A percentile compares a stretch with the other conserved stretches of the same genome.
phyloP scores from a whole-genome alignment of 2,888 invertebrate species.

The Drosophila algonquin region DNA sequence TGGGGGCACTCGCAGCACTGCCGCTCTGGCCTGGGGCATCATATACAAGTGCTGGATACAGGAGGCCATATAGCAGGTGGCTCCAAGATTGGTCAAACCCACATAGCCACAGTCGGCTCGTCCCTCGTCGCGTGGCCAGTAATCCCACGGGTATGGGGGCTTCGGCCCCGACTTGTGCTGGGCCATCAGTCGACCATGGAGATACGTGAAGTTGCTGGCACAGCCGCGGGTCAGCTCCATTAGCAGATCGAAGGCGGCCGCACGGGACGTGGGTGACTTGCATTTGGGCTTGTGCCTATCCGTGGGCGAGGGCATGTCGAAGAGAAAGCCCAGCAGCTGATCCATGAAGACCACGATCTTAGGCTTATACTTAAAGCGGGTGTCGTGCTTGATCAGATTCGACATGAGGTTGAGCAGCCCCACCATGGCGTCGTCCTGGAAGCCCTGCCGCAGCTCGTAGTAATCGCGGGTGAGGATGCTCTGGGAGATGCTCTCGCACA shows the following conservation, averaged over 20 bases:
- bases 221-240: constrained; percentile 94
- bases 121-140: constrained; percentile 98
- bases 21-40: constrained; percentile 96
- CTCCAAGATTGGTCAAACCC: constrained; percentile 96
- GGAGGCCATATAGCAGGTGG: constrained; percentile 98
- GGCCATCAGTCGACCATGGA: constrained; percentile 92
- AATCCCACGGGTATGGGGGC: constrained; percentile 97
- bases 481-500: constrained; percentile 89
- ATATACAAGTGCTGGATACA: constrained; percentile 98
- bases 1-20: constrained; percentile 91
- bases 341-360: constrained; percentile 87
- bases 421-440: constrained; percentile 95
- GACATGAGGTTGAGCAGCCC: constrained; percentile 93
- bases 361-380: constrained; percentile 92
- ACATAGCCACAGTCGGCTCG: constrained; percentile 97
- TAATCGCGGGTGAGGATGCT: constrained; percentile 92
- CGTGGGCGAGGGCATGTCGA: constrained; percentile 94
- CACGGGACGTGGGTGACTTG: constrained; percentile 94
- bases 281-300: constrained; percentile 95
- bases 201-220: constrained; percentile 92
- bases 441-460: constrained; percentile 91
- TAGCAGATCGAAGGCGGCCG: constrained; percentile 95
- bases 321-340: constrained; percentile 93
- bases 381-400: constrained; percentile 94
- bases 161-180: constrained; percentile 94